These are phyloP conservation scores for Ylistrum balloti DNA, from an alignment of 1,140 invertebrate species.

Conservation along the genomic window DNA sequence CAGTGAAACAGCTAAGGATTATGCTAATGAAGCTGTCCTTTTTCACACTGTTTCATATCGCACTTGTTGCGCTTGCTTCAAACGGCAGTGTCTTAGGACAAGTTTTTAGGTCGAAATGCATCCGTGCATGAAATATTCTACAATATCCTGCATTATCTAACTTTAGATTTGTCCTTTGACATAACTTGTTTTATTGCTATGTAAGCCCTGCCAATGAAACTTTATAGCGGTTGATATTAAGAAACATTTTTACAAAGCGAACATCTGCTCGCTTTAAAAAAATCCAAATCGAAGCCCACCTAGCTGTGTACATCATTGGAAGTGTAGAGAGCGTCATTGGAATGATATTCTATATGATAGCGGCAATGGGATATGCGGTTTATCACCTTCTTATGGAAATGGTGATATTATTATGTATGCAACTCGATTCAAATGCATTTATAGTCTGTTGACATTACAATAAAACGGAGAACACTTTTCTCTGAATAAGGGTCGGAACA, in stretches of 20 bases:
- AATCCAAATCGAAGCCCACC: not conserved
- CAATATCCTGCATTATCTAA: conserved; percentile 26
- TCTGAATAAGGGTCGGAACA: conserved; percentile 16
- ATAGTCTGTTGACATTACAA: conserved; percentile 27
- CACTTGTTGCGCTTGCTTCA: not conserved
- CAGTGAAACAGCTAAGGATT: not conserved
- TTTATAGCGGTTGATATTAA: conserved; percentile 35
- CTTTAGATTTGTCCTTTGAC: not conserved
- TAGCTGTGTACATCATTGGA: not conserved
- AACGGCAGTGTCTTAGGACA: not conserved
- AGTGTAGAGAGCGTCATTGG: not conserved
- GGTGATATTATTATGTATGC: conserved; percentile 34
- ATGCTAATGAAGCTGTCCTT: not conserved
- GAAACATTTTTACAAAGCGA: conserved; percentile 24
- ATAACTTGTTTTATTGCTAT: conserved; percentile 21
- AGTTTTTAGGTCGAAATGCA: not conserved
- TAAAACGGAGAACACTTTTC: conserved; percentile 3
- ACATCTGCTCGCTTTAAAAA: not conserved
- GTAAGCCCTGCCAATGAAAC: conserved; percentile 15
- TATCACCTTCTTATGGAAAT: conserved; percentile 20
- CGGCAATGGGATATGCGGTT: not conserved
- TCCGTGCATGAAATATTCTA: not conserved
- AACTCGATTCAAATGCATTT: conserved; percentile 39
- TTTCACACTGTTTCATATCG: conserved; percentile 13
- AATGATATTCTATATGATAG: conserved; percentile 10